Percentiles rank a stretch among this genome's conserved stretches.
Conservation (phyloP, 2,888 invertebrate genomes). For the Watsonalla cultraria region DNA sequence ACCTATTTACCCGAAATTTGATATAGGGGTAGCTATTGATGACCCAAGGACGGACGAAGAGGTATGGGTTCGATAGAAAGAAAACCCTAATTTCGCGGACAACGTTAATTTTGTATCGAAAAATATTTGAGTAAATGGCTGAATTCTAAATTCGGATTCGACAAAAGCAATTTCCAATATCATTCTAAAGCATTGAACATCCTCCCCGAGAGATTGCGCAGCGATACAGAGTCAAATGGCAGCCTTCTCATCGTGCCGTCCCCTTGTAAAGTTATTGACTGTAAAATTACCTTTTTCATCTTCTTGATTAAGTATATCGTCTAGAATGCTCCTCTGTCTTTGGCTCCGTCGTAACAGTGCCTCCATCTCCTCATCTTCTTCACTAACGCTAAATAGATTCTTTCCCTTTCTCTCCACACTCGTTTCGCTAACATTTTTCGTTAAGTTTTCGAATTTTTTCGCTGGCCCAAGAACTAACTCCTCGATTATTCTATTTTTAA, state of each 20-base stretch:
- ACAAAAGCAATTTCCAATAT: conserved; percentile 38
- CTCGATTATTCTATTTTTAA: conserved; percentile 65
- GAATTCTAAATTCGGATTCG: conserved; percentile 35
- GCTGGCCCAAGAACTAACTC: conserved; percentile 61
- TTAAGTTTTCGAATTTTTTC: conserved; percentile 55
- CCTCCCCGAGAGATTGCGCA: conserved; percentile 48
- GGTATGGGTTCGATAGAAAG: not conserved
- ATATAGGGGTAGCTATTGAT: too few relatives aligned
- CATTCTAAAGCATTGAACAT: conserved; percentile 44
- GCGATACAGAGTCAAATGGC: conserved; percentile 63
- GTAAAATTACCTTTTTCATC: conserved; percentile 75
- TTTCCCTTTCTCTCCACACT: conserved; percentile 53
- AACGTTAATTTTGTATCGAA: conserved; percentile 1
- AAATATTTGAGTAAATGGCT: conserved; percentile 32
- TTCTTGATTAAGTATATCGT: conserved; percentile 82
- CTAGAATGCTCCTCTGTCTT: conserved; percentile 83
- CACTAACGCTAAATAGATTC: conserved; percentile 59
- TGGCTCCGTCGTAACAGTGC: conserved; percentile 81
- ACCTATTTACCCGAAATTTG: too few relatives aligned
- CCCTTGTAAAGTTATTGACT: conserved; percentile 50
- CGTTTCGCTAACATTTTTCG: conserved; percentile 61
- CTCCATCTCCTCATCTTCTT: conserved; percentile 81
- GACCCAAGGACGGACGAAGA: not conserved
- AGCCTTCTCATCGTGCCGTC: conserved; percentile 44
- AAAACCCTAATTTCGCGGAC: too few relatives aligned